Evolutionary conservation across 2,888 invertebrate species (phyloP), one percentile per base, ranked within the genome.

Genomic region (Blastobasis adustella): DNA sequence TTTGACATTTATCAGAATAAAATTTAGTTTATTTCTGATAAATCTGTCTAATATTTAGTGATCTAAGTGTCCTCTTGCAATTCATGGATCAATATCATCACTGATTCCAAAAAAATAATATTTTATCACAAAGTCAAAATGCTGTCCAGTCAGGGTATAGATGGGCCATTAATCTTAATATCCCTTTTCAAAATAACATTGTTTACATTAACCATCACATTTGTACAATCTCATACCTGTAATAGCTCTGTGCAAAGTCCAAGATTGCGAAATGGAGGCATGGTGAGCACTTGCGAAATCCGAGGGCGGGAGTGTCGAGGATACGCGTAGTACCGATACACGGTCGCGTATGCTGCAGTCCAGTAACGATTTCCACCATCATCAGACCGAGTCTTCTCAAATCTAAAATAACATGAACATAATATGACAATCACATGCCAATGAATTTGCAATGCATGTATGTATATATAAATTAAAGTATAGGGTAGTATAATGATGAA

Each of bases 261-360:
- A 46, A 93, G 86, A 52, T 91, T 92, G 78, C 98, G 96, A 76
- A 95, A 98, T 0, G 97, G 96, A n/a, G 98, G 98, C 58, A 99
- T 79, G 45, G 98, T 91, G 53, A 98, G 90, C 74, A 98, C 94
- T 82, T 99, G 98, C 58, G 97, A 96, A 58, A 99, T 95, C 54
- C 99, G 91, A 5, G 98, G 96, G 39, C 99, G 91, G 50, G 92
- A 92, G 73, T 95, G 93, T 55, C 92, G 90, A 0, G 98, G 98
- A 81, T 98, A 98, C 3, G 96, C 95, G 76, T 96, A 99, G 84
- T 98, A 99, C 61, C 96, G 94, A 83, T 98, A 99, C 45, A 97
- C 94, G 0, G 97, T 96, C 49, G 95, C 93, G 80, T 96, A 98
- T 9, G 97, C 99, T 40, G 93, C 93, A 43, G 96, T 92, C 10